Base-by-base conservation (phyloP, 2,888 invertebrate genomes). In the Ectobius pallidus region DNA sequence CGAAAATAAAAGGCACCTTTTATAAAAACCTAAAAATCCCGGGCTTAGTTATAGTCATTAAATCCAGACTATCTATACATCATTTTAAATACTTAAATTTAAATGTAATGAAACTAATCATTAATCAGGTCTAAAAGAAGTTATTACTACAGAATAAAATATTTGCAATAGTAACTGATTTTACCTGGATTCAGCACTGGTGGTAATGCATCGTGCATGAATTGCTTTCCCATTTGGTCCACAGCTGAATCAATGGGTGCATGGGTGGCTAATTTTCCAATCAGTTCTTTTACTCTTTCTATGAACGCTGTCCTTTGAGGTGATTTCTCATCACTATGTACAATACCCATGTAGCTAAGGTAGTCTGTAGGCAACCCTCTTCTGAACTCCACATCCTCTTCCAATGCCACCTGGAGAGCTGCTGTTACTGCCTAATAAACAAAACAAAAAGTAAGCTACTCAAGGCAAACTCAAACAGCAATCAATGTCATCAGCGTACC, bases 181-280 rank as follows among this genome's bases (percentile, higher is more conserved):
- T 27, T 18, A 85, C 86, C 81, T 78, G 81, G 84, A 30, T 86
- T 87, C 1, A 94, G 81, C 34, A 90, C 86, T 0, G 98, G 98
- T 0, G 99, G 98, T 70, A 99, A 84, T 3, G 94, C 93, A 82
- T 94, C 94, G 79, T 93, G 91, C 80, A 96, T 91, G 80, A 91
- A 95, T 77, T 90, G 88, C 79, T 92, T 93, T 1, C 92, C 93
- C 86, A 97, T 87, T 83, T 92, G 90, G 83, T 99, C 99, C 1
- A 93, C 93, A 18, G 93, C 94, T 44, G 88, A 87, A 82, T 98
- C 94, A 20, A 84, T 77, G 14, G 87, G 85, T 1, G 85, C 81
- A 73, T 84, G 80, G 11, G 81, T 78, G 25, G 84, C 75, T 72
- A 88, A 73, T 44, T 81, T 82, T 1, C 73, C 77, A 72, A 86